phyloP scores from a whole-genome alignment of 2,888 invertebrate genomes.

The Spialia ferax region DNA sequence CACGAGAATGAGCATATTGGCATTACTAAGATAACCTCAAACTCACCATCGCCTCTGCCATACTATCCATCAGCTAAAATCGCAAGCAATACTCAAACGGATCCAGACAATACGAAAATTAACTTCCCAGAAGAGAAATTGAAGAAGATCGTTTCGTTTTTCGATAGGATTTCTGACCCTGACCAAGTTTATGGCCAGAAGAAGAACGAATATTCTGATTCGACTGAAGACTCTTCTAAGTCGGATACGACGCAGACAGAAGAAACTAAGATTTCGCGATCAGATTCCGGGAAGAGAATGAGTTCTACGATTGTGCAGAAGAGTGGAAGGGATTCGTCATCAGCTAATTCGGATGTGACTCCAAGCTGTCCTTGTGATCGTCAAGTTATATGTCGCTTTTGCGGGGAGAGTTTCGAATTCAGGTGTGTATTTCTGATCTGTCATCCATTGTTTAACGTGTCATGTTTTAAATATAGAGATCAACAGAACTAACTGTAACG shows the following conservation, averaged over 20 bases:
- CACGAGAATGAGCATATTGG: conserved; percentile 79
- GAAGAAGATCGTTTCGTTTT: conserved; percentile 77
- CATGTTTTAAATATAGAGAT: too few relatives aligned
- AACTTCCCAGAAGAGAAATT: conserved; percentile 70
- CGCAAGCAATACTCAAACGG: conserved; percentile 68
- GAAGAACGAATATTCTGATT: conserved; percentile 59
- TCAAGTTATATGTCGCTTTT: conserved; percentile 59
- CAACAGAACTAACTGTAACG: too few relatives aligned
- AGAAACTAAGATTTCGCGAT: conserved; percentile 38
- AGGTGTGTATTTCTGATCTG: conserved; percentile 53
- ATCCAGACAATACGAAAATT: conserved; percentile 56
- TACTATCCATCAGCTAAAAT: conserved; percentile 51
- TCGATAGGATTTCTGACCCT: conserved; percentile 69
- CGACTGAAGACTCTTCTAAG: conserved; percentile 53
- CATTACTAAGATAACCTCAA: conserved; percentile 57
- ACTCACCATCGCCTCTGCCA: conserved; percentile 45
- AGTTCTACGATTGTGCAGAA: conserved; percentile 58
- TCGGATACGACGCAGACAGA: conserved; percentile 7
- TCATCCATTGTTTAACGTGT: too few relatives aligned
- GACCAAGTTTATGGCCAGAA: conserved; percentile 62
- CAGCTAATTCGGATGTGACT: conserved; percentile 51
- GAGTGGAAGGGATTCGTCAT: conserved; percentile 42
- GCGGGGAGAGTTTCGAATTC: conserved; percentile 66
- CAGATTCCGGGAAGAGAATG: conserved; percentile 44
- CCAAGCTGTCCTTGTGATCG: conserved; percentile 45